Base-by-base conservation (phyloP, 2,888 invertebrate genomes). In the Ernsta delagoae region DNA sequence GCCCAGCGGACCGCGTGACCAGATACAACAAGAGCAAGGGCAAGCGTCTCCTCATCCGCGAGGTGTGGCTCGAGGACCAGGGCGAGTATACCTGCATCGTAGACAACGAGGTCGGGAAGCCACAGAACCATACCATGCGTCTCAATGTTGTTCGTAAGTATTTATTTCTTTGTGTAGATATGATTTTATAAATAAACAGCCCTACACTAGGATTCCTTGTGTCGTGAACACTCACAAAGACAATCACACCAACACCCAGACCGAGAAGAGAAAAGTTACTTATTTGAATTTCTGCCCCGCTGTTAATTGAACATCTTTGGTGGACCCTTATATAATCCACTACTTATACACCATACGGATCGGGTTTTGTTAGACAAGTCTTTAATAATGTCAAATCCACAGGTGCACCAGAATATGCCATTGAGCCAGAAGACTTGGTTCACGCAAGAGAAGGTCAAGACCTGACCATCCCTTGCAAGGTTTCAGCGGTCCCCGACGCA, bases 1-100 rank as follows among this genome's bases (percentile, higher is more conserved):
- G 75, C 3, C 80, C 83, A 0, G 70, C 73, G 0, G 83, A 84
- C 71, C 83, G 92, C 4, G 79, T 92, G 12, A 90, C 90, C 6
- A 75, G 86, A 1, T 78, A 90, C 83, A 92, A 90, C 82, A 82
- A 86, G 66, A 89, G 87, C 56, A 83, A 80, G 1, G 89, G 92
- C 53, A 88, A 87, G 68, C 74, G 91, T 0, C 85, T 92, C 36
- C 78, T 89, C 71, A 88, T 92, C 81, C 85, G 83, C 71, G 80
- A 87, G 1, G 86, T 85, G 0, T 73, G 77, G 36, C 72, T 78
- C 0, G 83, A 82, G 56, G 92, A 92, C 73, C 72, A 84, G 69
- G 92, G 90, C 0, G 76, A 75, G 0, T 92, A 89, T 80, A 84
- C 79, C 7, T 92, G 92, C 67, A 78, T 82, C 5, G 85, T 84